phyloP scores from a whole-genome alignment of 1,140 invertebrate species.

The Eufriesea mexicana region DNA sequence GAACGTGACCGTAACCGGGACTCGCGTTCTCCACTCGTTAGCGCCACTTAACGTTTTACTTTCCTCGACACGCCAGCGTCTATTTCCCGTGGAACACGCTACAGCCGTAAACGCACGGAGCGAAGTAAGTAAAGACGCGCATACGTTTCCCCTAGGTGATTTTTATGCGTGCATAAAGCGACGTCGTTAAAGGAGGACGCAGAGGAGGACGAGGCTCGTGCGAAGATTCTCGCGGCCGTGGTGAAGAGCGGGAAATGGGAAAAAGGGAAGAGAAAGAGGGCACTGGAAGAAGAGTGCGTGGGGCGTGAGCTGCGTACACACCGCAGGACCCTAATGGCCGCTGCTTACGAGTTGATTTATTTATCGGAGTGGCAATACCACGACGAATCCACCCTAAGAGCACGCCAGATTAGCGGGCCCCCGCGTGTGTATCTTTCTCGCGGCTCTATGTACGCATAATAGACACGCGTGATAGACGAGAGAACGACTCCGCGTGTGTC shows the following conservation, averaged over 20 bases:
- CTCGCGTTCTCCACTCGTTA: background rate
- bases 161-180: constrained; percentile 55
- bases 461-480: constrained; percentile 68
- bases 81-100: background rate
- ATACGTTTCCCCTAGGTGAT: constrained; percentile 26
- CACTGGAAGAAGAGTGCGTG: constrained; percentile 19
- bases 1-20: background rate
- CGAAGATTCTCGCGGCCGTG: background rate
- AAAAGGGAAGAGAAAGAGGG: background rate
- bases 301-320: constrained; percentile 65
- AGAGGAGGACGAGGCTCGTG: background rate
- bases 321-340: constrained; percentile 69
- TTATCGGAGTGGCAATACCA: constrained; percentile 72
- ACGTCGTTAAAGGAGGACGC: constrained; percentile 43
- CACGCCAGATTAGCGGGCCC: constrained; percentile 62
- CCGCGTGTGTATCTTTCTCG: constrained; percentile 69
- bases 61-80: background rate
- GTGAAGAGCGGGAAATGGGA: background rate
- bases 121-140: constrained; percentile 30
- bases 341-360: constrained; percentile 75
- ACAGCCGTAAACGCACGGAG: constrained; percentile 16
- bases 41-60: constrained; percentile 30
- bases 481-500: constrained; percentile 45
- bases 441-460: constrained; percentile 69
- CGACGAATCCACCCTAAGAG: constrained; percentile 71